Percentiles rank a stretch among this genome's conserved stretches.
Evolutionary conservation across 1,140 invertebrate genomes (phyloP).

Genomic region (Coenobita brevimanus): DNA sequence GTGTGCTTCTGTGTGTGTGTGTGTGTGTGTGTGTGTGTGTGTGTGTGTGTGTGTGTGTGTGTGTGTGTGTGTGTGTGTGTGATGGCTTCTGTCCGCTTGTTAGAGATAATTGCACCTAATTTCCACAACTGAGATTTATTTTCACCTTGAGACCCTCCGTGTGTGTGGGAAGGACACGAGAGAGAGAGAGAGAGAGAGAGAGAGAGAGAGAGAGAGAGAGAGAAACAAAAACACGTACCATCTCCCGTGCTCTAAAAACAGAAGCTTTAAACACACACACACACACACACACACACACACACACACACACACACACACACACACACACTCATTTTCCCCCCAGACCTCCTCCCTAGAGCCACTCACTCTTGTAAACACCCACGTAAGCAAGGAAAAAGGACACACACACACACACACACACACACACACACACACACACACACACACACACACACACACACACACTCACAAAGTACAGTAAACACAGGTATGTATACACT

Average conservation of each 20-base stretch:
- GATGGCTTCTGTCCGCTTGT: too few relatives aligned
- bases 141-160: too few relatives aligned
- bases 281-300: constrained; percentile 21
- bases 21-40: constrained; percentile 13
- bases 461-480: background rate
- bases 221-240: background rate
- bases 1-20: too few relatives aligned
- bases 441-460: background rate
- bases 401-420: constrained; percentile 23
- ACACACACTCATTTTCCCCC: too few relatives aligned
- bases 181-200: background rate
- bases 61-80: background rate
- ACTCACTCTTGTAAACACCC: too few relatives aligned
- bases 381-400: too few relatives aligned
- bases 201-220: background rate
- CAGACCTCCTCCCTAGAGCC: too few relatives aligned
- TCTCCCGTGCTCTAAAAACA: background rate
- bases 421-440: constrained; percentile 22
- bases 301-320: too few relatives aligned
- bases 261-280: too few relatives aligned
- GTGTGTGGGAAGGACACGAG: too few relatives aligned
- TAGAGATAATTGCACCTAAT: too few relatives aligned
- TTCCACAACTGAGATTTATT: too few relatives aligned
- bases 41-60: background rate
- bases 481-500: background rate